phyloP scores from a whole-genome alignment of 2,797 vertebrate genomes.

The Rhadinocentrus ornatus region DNA sequence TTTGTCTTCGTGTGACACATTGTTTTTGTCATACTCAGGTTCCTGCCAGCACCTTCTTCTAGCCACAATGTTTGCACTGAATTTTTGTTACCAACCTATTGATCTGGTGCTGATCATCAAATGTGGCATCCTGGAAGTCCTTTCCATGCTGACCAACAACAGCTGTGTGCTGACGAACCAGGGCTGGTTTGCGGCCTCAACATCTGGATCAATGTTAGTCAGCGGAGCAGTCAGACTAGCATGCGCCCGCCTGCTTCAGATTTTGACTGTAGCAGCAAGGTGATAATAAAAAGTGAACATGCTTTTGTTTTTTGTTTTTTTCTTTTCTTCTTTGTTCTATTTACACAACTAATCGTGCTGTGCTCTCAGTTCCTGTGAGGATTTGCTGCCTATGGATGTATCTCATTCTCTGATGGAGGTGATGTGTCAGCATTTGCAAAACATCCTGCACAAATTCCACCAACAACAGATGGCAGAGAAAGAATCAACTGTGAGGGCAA shows the following conservation, averaged over 20 bases:
- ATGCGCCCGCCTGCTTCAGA: slow-evolving; percentile 83
- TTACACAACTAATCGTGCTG: slow-evolving; percentile 15
- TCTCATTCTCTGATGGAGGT: slow-evolving; percentile 85
- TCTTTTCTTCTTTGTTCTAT: not conserved
- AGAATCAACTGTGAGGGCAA: slow-evolving; percentile 46
- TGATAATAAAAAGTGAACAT: slow-evolving; percentile 39
- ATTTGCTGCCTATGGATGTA: slow-evolving; percentile 80
- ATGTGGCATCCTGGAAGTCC: slow-evolving; percentile 83
- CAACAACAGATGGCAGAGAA: slow-evolving; percentile 79
- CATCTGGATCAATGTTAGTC: slow-evolving; percentile 77
- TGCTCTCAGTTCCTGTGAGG: slow-evolving; percentile 80
- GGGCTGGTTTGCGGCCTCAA: slow-evolving; percentile 82
- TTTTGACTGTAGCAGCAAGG: slow-evolving; percentile 86
- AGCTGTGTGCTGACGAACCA: slow-evolving; percentile 83
- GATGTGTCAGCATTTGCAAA: slow-evolving; percentile 85
- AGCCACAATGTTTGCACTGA: slow-evolving; percentile 85
- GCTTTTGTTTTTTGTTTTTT: not conserved
- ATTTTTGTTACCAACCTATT: slow-evolving; percentile 83
- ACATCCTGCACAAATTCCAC: slow-evolving; percentile 75
- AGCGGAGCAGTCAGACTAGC: slow-evolving; percentile 81
- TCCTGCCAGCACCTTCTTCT: slow-evolving; percentile 85
- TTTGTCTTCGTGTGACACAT: not conserved
- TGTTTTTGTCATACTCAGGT: slow-evolving; percentile 61
- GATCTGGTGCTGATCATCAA: slow-evolving; percentile 84
- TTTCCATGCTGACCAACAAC: slow-evolving; percentile 83